Base-by-base conservation (phyloP, 2,888 invertebrate genomes). In the Nipponacmea schrenckii region DNA sequence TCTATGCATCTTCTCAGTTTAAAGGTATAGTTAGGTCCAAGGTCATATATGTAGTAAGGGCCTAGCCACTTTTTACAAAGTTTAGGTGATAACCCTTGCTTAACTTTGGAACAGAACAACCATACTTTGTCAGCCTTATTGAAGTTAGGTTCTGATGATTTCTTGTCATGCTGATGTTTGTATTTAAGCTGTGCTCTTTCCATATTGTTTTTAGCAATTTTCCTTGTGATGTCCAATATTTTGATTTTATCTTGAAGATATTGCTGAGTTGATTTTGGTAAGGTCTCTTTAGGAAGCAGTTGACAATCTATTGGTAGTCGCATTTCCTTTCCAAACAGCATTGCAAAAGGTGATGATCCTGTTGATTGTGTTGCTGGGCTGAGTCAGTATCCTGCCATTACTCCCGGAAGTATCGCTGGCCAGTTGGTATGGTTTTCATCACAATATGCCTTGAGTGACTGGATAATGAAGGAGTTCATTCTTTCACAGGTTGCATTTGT, bases 21-120 rank as follows among this genome's bases (percentile, higher is more conserved):
- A 44, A 70, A 72, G 8, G 71, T 75, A 39, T 62, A 73, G 46
- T 73, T 73, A 15, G 68, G 71, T 31, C 71, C 73, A 12, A 71
- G 24, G 27, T 64, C 69, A 2, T 39, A 31, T 56, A 73, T 74
- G 26, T 44, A 67, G 24, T 64, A 72, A 12, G 75, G 69, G 8
- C 67, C 64, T 64, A 64, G 17, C 56, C 45, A 56, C 31, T 69
- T 66, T 15, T 45, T 66, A 64, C 46, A 62, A 12, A 76, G 65
- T 56, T 76, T 76, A 8, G 69, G 68, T 15, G 75, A 76, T 2
- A 62, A 20, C 3, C 75, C 75, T 3, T 63, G 56, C 3, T 68
- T 69, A 39, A 68, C 62, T 63, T 76, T 71, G 8, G 45, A 64
- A 20, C 63, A 62, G 15, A 24, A 63, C 15, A 71, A 15, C 68